Evolutionary conservation across 1,140 invertebrate genomes (phyloP).

Genomic region (Hesperophylax magnus): DNA sequence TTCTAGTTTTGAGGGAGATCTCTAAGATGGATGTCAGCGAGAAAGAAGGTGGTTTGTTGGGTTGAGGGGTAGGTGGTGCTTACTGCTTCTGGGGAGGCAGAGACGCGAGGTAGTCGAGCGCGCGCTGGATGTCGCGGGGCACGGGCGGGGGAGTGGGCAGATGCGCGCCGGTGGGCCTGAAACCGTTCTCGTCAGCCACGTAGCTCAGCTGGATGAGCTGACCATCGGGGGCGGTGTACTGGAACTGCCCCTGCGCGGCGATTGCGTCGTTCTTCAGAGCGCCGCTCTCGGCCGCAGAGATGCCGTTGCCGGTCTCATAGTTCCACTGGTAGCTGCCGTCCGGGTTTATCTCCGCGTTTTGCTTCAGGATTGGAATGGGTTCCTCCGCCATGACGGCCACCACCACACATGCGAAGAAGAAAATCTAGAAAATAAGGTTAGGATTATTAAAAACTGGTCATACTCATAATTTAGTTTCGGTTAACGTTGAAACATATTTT

Average conservation of each 20-base stretch:
- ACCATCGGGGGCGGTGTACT: constrained; percentile 79
- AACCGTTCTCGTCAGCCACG: constrained; percentile 79
- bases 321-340: constrained; percentile 71
- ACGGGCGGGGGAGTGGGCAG: constrained; percentile 80
- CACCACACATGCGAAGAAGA: too few relatives aligned
- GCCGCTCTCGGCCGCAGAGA: constrained; percentile 70
- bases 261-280: constrained; percentile 68
- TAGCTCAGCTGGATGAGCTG: constrained; percentile 72
- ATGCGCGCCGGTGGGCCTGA: constrained; percentile 75
- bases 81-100: constrained; percentile 63
- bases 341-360: constrained; percentile 66
- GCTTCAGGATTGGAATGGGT: constrained; percentile 64
- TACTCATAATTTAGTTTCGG: too few relatives aligned
- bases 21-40: too few relatives aligned
- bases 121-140: constrained; percentile 77
- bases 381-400: constrained; percentile 17
- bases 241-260: constrained; percentile 70
- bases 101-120: constrained; percentile 72
- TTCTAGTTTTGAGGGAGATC: too few relatives aligned
- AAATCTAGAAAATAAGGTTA: too few relatives aligned
- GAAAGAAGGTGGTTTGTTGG: neutral
- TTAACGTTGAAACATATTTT: too few relatives aligned
- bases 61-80: neutral
- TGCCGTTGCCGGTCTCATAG: constrained; percentile 77
- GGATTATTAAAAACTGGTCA: too few relatives aligned